Percentiles rank a stretch among this genome's conserved stretches.
These are phyloP conservation scores for Platyscapa corneri DNA, from an alignment of 1,140 invertebrate species.

Conservation along the genomic window DNA sequence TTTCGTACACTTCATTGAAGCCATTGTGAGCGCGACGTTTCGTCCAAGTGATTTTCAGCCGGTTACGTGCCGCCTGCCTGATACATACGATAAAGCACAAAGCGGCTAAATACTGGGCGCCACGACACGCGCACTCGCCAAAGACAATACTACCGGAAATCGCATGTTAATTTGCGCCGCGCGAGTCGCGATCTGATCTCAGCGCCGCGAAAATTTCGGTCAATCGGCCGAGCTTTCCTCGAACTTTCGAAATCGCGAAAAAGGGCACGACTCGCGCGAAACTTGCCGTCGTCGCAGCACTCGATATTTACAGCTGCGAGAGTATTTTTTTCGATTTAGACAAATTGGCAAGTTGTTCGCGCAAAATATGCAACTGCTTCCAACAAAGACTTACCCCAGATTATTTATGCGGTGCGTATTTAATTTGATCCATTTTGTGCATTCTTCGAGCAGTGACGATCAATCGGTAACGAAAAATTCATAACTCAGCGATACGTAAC, in stretches of 20 bases:
- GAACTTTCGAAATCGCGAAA: not conserved
- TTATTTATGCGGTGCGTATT: too few relatives aligned
- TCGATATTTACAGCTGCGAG: too few relatives aligned
- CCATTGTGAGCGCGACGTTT: not conserved
- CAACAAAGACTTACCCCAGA: too few relatives aligned
- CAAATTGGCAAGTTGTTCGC: too few relatives aligned
- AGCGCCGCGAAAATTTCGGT: not conserved
- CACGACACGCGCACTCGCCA: not conserved
- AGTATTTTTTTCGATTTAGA: too few relatives aligned
- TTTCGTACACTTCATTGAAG: not conserved
- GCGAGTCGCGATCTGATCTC: not conserved
- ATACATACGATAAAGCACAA: not conserved
- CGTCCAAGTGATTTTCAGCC: not conserved
- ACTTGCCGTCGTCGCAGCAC: too few relatives aligned
- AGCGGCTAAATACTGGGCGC: not conserved
- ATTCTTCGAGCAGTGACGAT: too few relatives aligned
- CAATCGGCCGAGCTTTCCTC: not conserved
- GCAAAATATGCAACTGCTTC: too few relatives aligned
- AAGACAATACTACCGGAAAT: conserved; percentile 1
- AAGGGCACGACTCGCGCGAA: not conserved
- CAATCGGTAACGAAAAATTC: too few relatives aligned
- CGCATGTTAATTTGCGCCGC: not conserved
- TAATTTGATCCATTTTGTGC: too few relatives aligned
- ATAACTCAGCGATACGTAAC: too few relatives aligned
- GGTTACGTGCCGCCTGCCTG: not conserved